These are phyloP conservation scores for Xiphophorus birchmanni DNA, from an alignment of 2,797 vertebrate species.

Conservation along the genomic window DNA sequence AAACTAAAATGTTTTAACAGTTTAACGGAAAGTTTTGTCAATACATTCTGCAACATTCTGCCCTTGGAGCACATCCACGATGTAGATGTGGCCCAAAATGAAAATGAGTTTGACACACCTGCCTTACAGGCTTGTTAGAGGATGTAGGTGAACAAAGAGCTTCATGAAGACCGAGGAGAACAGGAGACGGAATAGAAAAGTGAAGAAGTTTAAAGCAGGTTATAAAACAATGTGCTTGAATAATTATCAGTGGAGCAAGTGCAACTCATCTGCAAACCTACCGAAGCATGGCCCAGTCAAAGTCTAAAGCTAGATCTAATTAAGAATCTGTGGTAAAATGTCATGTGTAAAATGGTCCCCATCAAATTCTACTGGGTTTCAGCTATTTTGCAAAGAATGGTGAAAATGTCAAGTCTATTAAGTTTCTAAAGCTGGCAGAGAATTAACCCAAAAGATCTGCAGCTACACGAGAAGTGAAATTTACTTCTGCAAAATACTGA, in stretches of 20 bases:
- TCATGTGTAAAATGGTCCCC: neutral
- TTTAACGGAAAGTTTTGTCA: no score
- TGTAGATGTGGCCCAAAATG: no score
- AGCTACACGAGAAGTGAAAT: neutral
- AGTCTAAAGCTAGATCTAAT: neutral
- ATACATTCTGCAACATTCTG: no score
- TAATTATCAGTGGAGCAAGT: neutral
- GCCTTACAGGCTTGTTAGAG: neutral
- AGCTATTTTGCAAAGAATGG: neutral
- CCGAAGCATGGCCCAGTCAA: neutral
- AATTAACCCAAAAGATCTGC: neutral
- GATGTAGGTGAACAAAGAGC: neutral
- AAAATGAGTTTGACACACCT: no score
- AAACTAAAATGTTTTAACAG: no score
- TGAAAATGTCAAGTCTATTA: neutral
- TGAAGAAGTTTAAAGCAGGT: neutral
- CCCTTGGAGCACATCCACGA: no score
- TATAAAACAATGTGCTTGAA: neutral
- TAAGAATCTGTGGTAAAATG: neutral
- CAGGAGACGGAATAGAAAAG: neutral
- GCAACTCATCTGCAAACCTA: neutral
- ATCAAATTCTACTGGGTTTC: neutral
- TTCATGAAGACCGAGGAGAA: neutral
- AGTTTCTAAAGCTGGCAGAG: neutral
- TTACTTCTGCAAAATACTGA: neutral